Evolutionary conservation across 2,797 vertebrate species (phyloP).

Genomic region (Scolopax rusticola): DNA sequence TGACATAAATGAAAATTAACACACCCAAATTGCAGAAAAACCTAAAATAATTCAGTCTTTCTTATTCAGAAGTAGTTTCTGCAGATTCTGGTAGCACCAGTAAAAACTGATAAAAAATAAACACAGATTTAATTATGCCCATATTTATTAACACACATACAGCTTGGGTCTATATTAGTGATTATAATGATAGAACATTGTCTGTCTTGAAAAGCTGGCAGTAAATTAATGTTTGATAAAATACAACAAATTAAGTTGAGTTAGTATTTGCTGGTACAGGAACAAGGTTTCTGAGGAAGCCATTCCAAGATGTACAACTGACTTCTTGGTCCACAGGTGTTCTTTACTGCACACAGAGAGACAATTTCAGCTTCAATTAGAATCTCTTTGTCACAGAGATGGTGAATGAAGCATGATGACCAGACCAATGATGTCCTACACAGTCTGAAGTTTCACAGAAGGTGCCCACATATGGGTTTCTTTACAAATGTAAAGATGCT

Average conservation of each 20-base stretch:
- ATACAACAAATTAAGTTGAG: neutral
- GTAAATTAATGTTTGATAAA: neutral
- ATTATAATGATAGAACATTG: neutral
- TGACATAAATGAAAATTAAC: conserved; percentile 50
- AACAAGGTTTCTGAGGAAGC: neutral
- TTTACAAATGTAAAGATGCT: neutral
- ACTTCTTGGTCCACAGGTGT: neutral
- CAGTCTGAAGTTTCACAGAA: neutral
- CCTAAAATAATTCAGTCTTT: neutral
- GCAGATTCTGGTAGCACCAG: neutral
- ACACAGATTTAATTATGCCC: neutral
- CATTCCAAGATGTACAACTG: neutral
- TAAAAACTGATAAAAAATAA: neutral
- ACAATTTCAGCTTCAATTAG: neutral
- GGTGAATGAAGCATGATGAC: neutral
- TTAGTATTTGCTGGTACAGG: neutral
- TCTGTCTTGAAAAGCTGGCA: neutral
- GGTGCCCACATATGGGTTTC: neutral
- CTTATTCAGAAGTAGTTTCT: neutral
- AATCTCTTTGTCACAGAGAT: neutral
- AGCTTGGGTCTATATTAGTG: neutral
- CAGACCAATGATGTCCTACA: neutral
- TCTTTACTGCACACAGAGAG: neutral
- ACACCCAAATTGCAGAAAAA: neutral
- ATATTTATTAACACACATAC: neutral